Conservation (phyloP, 2,797 vertebrate species). For the Monodelphis domestica region DNA sequence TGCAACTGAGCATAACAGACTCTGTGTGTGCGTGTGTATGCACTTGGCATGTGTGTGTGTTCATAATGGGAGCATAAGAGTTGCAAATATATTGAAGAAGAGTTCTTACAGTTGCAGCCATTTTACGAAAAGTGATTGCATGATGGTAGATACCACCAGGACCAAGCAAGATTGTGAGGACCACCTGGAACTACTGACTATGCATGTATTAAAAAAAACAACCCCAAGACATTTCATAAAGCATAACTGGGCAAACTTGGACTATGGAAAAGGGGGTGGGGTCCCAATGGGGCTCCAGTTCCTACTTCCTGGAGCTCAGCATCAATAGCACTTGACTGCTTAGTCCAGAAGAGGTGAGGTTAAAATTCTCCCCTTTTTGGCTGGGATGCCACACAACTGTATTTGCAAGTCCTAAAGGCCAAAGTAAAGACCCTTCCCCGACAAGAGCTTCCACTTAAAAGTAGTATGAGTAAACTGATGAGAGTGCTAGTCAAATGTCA, state of each 20-base stretch:
- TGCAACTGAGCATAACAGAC: conserved; percentile 74
- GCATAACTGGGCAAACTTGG: conserved; percentile 82
- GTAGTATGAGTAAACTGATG: conserved; percentile 70
- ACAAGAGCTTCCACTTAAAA: conserved; percentile 68
- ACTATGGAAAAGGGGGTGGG: conserved; percentile 71
- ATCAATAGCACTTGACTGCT: conserved; percentile 59
- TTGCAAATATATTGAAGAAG: conserved; percentile 85
- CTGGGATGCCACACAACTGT: conserved; percentile 74
- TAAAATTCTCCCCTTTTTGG: conserved; percentile 75
- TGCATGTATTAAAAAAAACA: conserved; percentile 83
- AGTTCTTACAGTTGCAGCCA: conserved; percentile 85
- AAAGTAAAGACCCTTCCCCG: conserved; percentile 65
- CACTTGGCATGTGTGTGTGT: conserved; percentile 48
- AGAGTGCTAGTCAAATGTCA: conserved; percentile 82
- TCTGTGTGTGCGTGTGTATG: background rate
- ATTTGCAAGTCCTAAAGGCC: conserved; percentile 73
- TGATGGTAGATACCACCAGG: conserved; percentile 80
- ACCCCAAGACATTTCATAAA: conserved; percentile 82
- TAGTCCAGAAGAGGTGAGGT: conserved; percentile 67
- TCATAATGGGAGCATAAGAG: conserved; percentile 79
- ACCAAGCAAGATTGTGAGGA: conserved; percentile 67
- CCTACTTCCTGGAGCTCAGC: conserved; percentile 78
- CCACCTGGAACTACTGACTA: conserved; percentile 76
- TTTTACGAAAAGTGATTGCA: conserved; percentile 83
- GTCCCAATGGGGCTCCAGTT: conserved; percentile 55